These are phyloP conservation scores for Apamea crenata DNA, from an alignment of 2,888 invertebrate species.

Conservation along the genomic window DNA sequence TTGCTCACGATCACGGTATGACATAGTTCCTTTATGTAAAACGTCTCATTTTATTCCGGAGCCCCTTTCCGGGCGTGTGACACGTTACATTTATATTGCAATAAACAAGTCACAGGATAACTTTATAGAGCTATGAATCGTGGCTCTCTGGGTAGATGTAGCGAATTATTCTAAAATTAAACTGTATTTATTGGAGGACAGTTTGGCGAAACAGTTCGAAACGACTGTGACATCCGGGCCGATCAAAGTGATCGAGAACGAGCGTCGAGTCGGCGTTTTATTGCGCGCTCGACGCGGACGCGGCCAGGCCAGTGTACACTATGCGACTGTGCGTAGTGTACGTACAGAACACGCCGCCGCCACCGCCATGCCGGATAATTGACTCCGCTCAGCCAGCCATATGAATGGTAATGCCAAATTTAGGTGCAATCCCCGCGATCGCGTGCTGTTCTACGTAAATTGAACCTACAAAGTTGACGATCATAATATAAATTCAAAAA, in stretches of 20 bases:
- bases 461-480: conserved; percentile 63
- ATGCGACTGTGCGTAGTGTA: conserved; percentile 5
- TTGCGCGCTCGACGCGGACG: conserved; percentile 65
- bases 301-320: conserved; percentile 12
- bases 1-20: conserved; percentile 61
- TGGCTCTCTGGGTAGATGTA: conserved; percentile 74
- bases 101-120: conserved; percentile 77
- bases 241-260: conserved; percentile 87
- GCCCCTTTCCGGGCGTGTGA: conserved; percentile 64
- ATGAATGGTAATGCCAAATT: conserved; percentile 70
- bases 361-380: conserved; percentile 67
- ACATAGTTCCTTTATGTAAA: conserved; percentile 57
- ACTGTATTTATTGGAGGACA: conserved; percentile 80
- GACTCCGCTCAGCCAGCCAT: conserved; percentile 66
- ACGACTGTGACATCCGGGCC: conserved; percentile 85
- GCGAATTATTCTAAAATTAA: conserved; percentile 86
- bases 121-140: conserved; percentile 80
- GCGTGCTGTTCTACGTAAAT: conserved; percentile 62
- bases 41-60: conserved; percentile 69
- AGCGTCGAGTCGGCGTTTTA: conserved; percentile 78
- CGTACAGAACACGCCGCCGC: conserved; percentile 10
- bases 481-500: conserved; percentile 60
- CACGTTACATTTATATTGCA: conserved; percentile 74
- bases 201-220: conserved; percentile 78
- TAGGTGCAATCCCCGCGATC: conserved; percentile 62